A percentile compares a stretch with the other conserved stretches of the same genome.
Evolutionary conservation across 2,113 vertebrate genomes (phyloP).

Genomic region (Vulpes lagopus): DNA sequence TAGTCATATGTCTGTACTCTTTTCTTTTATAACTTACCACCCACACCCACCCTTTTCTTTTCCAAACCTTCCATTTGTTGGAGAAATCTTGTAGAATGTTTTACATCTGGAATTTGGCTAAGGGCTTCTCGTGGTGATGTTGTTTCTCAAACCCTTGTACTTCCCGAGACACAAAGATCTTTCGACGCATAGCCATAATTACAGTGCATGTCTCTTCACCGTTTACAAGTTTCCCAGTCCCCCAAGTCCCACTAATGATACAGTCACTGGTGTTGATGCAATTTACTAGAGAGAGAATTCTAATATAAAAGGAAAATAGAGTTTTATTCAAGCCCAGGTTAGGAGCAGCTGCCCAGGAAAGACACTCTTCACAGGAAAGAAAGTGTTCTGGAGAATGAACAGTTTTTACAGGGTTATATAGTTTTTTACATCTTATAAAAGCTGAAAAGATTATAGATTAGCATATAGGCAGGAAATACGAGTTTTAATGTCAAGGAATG

Average conservation of each 20-base stretch:
- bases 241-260: background rate
- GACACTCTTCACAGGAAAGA: background rate
- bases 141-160: background rate
- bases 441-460: background rate
- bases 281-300: background rate
- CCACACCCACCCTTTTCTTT: background rate
- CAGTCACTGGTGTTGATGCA: background rate
- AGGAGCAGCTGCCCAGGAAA: background rate
- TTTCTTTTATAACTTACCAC: background rate
- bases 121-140: background rate
- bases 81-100: background rate
- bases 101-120: background rate
- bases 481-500: background rate
- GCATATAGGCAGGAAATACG: background rate
- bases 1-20: background rate
- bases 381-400: background rate
- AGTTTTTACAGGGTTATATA: background rate
- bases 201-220: background rate
- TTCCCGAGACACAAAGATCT: background rate
- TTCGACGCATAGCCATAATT: background rate
- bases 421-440: background rate
- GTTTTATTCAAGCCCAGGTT: background rate
- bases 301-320: background rate
- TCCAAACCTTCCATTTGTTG: background rate
- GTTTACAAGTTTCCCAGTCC: background rate